Evolutionary conservation across 1,140 invertebrate genomes (phyloP), one percentile per base, ranked within the genome.

Genomic region (Drosophila guanche): DNA sequence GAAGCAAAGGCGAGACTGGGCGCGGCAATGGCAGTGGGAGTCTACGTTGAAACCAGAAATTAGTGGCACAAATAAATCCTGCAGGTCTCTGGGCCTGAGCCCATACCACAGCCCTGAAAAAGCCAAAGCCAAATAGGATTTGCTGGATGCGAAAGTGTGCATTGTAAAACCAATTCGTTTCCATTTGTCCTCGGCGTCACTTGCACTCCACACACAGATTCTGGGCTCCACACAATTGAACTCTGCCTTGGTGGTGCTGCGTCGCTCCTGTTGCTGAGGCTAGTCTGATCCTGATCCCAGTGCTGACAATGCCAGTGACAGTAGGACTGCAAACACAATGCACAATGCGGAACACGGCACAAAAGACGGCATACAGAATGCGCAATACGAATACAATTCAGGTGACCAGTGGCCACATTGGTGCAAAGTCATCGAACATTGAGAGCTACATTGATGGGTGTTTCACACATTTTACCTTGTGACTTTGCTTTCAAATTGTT

Each of bases 141-240:
- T 79, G 68, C 54, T 72, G 71, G 46, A 51, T 71, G 54, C 45
- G 59, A 69, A 52, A 47, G 47, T 52, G 47, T 60, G 79, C 67
- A 85, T 76, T 84, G 80, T 52, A 57, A 79, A 85, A 73, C 58
- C 81, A 81, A 88, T 86, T 88, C 83, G 61, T 54, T 81, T 81
- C 54, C 60, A 81, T 71, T 86, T 86, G 65, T 75, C 60, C 45
- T 63, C 46, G 48, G 42, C 53, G 69, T 74, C 79, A 63, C 48
- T 59, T 61, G 74, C 79, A 78, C 47, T 60, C 42, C 22, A 27
- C 40, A 48, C 20, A 27, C 60, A 55, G 8, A 29, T 53, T 14
- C 43, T 47, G 5, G 5, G 3, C 12, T 48, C 10, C 27, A 40
- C 47, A 14, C 72, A 69, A 74, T 67, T 86, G 80, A 81, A 77